Base-by-base conservation (phyloP, 2,797 vertebrate genomes). In the Neoniphon sammara region DNA sequence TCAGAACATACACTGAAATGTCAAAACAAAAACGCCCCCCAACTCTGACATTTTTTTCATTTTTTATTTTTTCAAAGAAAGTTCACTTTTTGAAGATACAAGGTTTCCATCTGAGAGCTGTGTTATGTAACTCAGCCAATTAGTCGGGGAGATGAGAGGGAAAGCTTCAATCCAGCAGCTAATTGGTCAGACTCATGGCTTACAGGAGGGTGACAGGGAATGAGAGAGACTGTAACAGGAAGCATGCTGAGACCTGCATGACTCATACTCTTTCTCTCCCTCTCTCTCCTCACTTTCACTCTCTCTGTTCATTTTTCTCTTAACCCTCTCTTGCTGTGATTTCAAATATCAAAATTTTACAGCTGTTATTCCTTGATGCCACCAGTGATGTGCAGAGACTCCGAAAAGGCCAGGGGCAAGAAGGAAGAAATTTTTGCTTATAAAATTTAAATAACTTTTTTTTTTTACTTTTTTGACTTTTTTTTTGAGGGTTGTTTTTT, bases 221-320 rank as follows among this genome's bases (percentile, higher is more conserved):
- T 34, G 36, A 25, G 21, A 59, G 18, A 46, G 54, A 18, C 36
- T 67, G 65, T 46, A 42, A 18, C 36, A 56, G 65, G 30, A 42
- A 68, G 14, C 12, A 34, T n/a, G 44, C 54, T 49, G 44, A 31
- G 55, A 31, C n/a, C 55, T 50, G n/a, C 81, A 34, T 65, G 79
- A 34, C n/a, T 52, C 30, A 20, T 18, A 36, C 47, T 65, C 62
- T 20, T 30, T 52, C 53, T 34, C 39, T 25, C 27, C 47, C 53
- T 17, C 23, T 30, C 52, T 55, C 25, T 46, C 49, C 46, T 39
- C 44, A 39, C 49, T 61, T 49, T 23, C 56, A 12, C 67, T 70
- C 47, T 39, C n/a, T 60, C 14, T 52, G 1, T 30, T 2, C 18
- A 20, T 42, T 12, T 36, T 46, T 25, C 54, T 17, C 4, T 49